phyloP scores from a whole-genome alignment of 2,797 vertebrate genomes.

The Hybognathus amarus region DNA sequence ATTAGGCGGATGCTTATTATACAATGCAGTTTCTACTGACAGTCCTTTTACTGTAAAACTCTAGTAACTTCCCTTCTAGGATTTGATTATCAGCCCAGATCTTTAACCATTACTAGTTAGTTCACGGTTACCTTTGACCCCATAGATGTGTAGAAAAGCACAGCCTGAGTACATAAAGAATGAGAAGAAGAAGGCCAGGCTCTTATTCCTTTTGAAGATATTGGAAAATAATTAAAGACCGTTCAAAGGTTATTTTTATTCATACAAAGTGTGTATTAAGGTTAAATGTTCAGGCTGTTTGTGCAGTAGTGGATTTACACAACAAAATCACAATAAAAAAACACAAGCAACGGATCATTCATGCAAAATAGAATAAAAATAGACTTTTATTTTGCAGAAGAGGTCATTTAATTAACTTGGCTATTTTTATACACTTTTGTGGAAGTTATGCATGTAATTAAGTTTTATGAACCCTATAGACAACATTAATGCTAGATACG shows the following conservation, averaged over 20 bases:
- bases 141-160: neutral
- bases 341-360: neutral
- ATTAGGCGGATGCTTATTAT: neutral
- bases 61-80: neutral
- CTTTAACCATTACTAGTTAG: neutral
- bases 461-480: neutral
- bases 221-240: neutral
- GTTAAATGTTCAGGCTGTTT: neutral
- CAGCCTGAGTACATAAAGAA: neutral
- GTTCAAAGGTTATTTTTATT: neutral
- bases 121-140: constrained; percentile 11
- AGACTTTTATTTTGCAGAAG: neutral
- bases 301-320: no score
- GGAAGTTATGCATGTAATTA: neutral
- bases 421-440: neutral
- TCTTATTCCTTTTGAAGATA: neutral
- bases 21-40: neutral
- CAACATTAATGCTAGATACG: neutral
- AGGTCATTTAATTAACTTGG: neutral
- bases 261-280: neutral
- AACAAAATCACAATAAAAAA: neutral
- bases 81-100: neutral
- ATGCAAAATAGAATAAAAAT: neutral
- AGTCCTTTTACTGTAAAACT: neutral
- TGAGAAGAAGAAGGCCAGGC: neutral